Evolutionary conservation across 2,888 invertebrate species (phyloP), one percentile per base, ranked within the genome.

Genomic region (Euproctis similis): DNA sequence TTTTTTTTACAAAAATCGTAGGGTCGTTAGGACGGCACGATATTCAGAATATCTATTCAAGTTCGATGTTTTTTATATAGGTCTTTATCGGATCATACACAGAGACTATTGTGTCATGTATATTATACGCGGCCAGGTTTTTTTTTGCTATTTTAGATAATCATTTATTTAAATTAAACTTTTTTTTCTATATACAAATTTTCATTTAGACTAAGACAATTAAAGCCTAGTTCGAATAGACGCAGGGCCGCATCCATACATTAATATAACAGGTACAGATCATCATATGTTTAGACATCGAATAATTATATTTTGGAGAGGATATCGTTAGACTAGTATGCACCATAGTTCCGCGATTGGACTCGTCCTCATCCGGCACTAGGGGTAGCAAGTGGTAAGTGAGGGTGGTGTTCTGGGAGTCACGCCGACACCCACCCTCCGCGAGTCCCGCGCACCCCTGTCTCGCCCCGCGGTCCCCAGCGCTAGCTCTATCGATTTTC

Each of bases 11-110:
- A 82, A 84, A 84, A 84, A 77, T 81, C 81, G 80, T 80, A 81
- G 80, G 81, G 81, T 81, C 80, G 81, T 77, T 78, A 82, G 84
- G 84, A 84, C 84, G 84, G 84, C 84, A 82, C 84, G 78, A 82
- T 82, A 80, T 69, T 74, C 50, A 50, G 47, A 72, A 67, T 48
- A 73, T 76, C 75, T 82, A 81, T 80, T 71, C 77, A 78, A 80
- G 66, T 84, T 84, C 82, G 84, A 84, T 84, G 84, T 84, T 52
- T 77, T 53, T 53, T 61, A 56, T n/a, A 69, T 75, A 80, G 78
- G 78, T 78, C 74, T 72, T 71, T 67, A 53, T 68, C 63, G 68
- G 72, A 63, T 73, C 57, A 49, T 29, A 34, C 30, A 31, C 29
- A 40, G 46, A 50, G 40, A 30, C 42, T 48, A 44, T 34, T 60